Evolutionary conservation across 2,113 vertebrate species (phyloP).

Genomic region (Porphyrio hochstetteri): DNA sequence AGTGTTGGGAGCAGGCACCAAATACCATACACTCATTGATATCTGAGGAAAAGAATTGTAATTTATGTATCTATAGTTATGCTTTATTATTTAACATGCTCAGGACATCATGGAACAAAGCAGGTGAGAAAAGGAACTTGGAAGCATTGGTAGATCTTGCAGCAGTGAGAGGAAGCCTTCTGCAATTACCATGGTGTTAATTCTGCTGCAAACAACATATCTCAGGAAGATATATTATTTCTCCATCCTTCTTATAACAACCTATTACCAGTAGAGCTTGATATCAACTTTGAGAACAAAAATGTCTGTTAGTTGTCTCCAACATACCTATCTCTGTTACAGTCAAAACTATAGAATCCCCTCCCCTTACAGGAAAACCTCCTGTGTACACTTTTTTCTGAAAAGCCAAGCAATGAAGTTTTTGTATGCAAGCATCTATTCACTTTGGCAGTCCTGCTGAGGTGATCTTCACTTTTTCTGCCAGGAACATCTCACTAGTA

Average conservation of each 20-base stretch:
- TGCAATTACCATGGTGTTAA: background rate
- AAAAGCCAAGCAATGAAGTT: background rate
- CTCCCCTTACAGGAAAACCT: background rate
- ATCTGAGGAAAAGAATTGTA: conserved; percentile 74
- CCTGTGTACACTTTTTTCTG: background rate
- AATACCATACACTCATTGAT: conserved; percentile 93
- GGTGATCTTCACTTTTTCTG: background rate
- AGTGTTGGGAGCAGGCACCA: conserved; percentile 91
- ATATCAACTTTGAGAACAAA: background rate
- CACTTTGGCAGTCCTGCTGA: background rate
- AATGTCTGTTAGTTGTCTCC: background rate
- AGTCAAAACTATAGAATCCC: background rate
- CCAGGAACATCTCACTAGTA: background rate
- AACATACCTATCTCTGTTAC: background rate
- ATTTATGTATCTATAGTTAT: background rate
- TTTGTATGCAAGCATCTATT: background rate
- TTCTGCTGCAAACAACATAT: background rate
- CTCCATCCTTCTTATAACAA: background rate
- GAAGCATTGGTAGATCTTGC: background rate
- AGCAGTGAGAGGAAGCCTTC: background rate
- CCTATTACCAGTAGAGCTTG: background rate
- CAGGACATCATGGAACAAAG: background rate
- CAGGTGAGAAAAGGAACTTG: background rate
- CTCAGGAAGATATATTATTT: background rate
- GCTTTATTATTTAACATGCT: background rate